Evolutionary conservation across 2,113 vertebrate genomes (phyloP).

Genomic region (Anser brachyrhynchus): DNA sequence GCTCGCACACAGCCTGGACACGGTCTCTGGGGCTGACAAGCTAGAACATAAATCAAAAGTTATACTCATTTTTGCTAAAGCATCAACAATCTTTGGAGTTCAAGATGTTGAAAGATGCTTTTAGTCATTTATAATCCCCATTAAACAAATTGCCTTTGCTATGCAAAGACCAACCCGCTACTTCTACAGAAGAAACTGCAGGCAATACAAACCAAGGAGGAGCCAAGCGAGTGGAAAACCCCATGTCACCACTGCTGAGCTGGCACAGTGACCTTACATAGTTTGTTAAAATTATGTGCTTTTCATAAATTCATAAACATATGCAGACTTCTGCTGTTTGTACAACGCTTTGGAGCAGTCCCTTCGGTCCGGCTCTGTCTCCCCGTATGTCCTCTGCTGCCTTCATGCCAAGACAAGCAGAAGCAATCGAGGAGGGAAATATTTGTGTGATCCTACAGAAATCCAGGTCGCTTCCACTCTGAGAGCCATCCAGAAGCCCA

Average conservation of each 20-base stretch:
- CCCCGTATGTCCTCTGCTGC: background rate
- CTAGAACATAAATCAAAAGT: background rate
- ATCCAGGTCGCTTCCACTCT: background rate
- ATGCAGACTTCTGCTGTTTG: background rate
- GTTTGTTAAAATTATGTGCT: background rate
- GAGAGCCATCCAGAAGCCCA: background rate
- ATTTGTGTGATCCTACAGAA: background rate
- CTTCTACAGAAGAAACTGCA: background rate
- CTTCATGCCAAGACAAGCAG: background rate
- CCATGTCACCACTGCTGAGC: background rate
- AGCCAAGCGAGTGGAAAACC: background rate
- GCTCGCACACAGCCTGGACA: accelerated
- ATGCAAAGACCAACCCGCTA: background rate
- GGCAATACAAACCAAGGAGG: background rate
- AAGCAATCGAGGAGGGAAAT: background rate
- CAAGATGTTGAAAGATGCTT: background rate
- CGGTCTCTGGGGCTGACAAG: background rate
- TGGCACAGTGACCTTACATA: background rate
- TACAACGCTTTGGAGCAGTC: background rate
- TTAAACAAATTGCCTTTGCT: background rate
- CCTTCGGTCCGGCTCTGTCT: background rate
- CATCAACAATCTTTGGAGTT: background rate
- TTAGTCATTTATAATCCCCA: background rate
- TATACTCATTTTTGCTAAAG: background rate
- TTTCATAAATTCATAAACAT: background rate